Evolutionary conservation across 1,140 invertebrate genomes (phyloP).

Genomic region (Ruditapes philippinarum): DNA sequence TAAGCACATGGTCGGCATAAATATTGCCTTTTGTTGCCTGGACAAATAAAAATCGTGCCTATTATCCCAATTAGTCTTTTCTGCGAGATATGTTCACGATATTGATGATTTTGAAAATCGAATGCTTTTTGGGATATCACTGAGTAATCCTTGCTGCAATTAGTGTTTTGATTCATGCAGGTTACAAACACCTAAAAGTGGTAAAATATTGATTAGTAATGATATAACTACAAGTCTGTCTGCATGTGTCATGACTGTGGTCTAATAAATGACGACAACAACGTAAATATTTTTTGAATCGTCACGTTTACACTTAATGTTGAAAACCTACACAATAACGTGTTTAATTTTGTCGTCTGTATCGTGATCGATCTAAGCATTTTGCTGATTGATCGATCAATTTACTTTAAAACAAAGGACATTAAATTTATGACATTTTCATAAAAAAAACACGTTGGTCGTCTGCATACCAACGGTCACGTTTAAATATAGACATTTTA

Average conservation of each 20-base stretch:
- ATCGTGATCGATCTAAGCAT: not conserved
- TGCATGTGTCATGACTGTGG: not conserved
- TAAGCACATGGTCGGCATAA: no score
- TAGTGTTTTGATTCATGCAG: no score
- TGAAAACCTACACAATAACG: not conserved
- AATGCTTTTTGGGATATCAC: no score
- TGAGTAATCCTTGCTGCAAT: no score
- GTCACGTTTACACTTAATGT: slow-evolving; percentile 11
- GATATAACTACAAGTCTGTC: not conserved
- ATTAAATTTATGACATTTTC: not conserved
- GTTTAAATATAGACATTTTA: no score
- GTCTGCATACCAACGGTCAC: no score
- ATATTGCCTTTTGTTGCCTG: no score
- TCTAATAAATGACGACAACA: not conserved
- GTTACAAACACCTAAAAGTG: not conserved
- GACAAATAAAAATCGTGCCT: no score
- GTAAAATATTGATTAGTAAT: not conserved
- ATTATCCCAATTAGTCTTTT: no score
- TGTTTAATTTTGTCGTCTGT: not conserved
- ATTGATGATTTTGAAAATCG: no score
- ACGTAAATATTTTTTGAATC: not conserved
- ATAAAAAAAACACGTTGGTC: not conserved
- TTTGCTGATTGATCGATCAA: not conserved
- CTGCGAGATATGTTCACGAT: no score
- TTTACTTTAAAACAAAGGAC: not conserved